A percentile compares a stretch with the other conserved stretches of the same genome.
These are phyloP conservation scores for Melinaea marsaeus DNA, from an alignment of 2,888 invertebrate genomes.

Conservation along the genomic window DNA sequence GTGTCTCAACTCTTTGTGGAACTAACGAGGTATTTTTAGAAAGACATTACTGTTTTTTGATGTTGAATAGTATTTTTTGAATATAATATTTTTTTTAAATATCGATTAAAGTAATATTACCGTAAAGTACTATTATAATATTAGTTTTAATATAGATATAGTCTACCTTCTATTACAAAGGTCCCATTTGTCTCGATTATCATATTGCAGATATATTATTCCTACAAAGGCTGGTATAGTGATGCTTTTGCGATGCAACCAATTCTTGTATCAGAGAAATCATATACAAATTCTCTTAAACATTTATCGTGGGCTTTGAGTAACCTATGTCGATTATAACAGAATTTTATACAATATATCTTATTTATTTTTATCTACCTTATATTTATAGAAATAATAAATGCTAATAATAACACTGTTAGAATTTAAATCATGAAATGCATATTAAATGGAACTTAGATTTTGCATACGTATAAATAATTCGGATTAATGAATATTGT, in stretches of 20 bases:
- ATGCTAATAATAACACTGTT: too few species aligned
- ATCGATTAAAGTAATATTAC: neutral
- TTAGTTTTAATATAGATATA: neutral
- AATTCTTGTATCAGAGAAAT: constrained; percentile 8
- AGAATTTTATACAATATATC: neutral
- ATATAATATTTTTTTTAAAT: neutral
- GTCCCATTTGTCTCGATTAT: constrained; percentile 20
- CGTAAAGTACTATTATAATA: neutral
- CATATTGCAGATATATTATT: constrained; percentile 21
- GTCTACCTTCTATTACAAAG: constrained; percentile 8
- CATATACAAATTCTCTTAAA: neutral
- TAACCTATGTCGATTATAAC: neutral
- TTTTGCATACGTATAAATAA: too few species aligned
- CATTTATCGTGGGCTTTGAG: constrained; percentile 2
- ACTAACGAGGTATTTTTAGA: constrained; percentile 6
- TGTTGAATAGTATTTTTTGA: neutral
- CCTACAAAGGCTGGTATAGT: constrained; percentile 11
- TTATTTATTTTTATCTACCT: too few species aligned
- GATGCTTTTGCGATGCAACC: constrained; percentile 17
- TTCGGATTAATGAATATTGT: too few species aligned
- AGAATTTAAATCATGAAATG: too few species aligned
- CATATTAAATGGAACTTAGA: too few species aligned
- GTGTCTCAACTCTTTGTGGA: constrained; percentile 7
- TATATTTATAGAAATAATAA: too few species aligned
- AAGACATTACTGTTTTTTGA: neutral